A percentile compares a stretch with the other conserved stretches of the same genome.
Conservation (phyloP, 2,113 vertebrate genomes). For the Apteryx owenii region DNA sequence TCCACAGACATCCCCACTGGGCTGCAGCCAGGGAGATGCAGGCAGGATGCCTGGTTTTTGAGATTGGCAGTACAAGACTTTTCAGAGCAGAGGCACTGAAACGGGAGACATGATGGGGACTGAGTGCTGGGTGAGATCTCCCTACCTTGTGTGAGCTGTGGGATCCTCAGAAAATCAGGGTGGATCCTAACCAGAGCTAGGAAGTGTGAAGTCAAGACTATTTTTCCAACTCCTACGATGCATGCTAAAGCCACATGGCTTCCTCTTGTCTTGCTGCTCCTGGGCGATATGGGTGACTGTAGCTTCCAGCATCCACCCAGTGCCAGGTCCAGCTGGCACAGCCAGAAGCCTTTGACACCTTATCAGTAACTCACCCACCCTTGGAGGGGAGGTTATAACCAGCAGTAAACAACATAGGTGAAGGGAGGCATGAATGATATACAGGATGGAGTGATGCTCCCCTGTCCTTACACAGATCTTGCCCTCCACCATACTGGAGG, state of each 20-base stretch:
- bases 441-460: not conserved
- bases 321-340: not conserved
- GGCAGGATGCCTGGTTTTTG: not conserved
- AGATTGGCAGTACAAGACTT: not conserved
- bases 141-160: not conserved
- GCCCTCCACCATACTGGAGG: not conserved
- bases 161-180: not conserved
- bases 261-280: not conserved
- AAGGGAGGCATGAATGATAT: not conserved
- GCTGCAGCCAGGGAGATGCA: not conserved
- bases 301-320: rapidly evolving
- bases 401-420: not conserved
- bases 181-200: not conserved
- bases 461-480: not conserved
- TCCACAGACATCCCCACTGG: not conserved
- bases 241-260: rapidly evolving
- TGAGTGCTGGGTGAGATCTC: not conserved
- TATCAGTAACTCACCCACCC: not conserved
- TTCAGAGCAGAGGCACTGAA: not conserved
- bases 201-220: not conserved
- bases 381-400: rapidly evolving
- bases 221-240: not conserved
- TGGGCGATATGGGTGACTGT: not conserved
- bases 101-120: rapidly evolving
- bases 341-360: rapidly evolving